phyloP scores from a whole-genome alignment of 2,113 vertebrate species.

The Bagarius yarrelli region DNA sequence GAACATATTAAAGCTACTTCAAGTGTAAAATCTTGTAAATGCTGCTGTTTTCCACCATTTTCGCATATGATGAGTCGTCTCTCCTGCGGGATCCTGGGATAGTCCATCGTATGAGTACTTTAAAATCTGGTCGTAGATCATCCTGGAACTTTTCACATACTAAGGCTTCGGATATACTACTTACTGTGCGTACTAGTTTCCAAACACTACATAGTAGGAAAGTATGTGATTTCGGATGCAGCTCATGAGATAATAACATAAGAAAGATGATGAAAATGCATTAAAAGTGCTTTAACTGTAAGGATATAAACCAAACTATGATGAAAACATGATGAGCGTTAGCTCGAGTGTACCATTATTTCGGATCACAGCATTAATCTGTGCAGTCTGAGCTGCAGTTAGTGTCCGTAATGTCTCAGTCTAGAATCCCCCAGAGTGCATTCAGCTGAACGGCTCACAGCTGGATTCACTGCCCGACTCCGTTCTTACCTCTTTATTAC shows the following conservation, averaged over 20 bases:
- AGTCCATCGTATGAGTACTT: no score
- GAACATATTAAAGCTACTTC: no score
- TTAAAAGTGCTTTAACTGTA: neutral
- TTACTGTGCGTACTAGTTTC: no score
- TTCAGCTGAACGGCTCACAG: conserved; percentile 57
- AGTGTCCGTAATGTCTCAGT: conserved; percentile 58
- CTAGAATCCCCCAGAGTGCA: conserved; percentile 56
- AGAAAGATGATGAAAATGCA: neutral
- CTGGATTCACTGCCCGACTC: conserved; percentile 54
- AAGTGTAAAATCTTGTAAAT: no score
- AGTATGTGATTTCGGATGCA: no score
- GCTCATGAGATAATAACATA: neutral
- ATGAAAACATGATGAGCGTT: conserved; percentile 35
- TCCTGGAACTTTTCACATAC: no score
- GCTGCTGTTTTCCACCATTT: no score
- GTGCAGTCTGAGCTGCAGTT: conserved; percentile 55
- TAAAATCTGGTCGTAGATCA: no score
- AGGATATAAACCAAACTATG: conserved; percentile 4
- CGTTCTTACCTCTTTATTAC: conserved; percentile 54
- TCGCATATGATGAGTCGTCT: no score
- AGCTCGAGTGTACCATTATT: conserved; percentile 57
- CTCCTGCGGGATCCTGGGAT: no score
- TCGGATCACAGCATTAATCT: conserved; percentile 55
- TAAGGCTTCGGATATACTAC: no score
- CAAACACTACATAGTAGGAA: no score